Evolutionary conservation across 1,140 invertebrate genomes (phyloP), one percentile per base, ranked within the genome.

Genomic region (Bombus terrestris): DNA sequence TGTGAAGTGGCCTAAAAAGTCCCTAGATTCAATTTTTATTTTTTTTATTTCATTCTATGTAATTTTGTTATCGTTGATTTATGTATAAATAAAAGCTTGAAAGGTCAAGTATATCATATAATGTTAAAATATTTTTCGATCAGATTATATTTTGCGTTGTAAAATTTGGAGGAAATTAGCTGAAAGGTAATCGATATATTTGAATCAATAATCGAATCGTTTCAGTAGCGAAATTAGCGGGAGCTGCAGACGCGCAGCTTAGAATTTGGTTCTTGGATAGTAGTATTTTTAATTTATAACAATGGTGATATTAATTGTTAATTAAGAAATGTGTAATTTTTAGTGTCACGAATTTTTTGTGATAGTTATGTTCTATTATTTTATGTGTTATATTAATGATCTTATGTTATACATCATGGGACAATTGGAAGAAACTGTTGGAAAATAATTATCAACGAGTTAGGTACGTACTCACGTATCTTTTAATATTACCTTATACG

Each of bases 1-100:
- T 85, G 83, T 85, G 83, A 85, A 85, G 12, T 18, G 77, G 83
- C 0, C 39, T 62, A 9, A 41, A 47, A 73, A 69, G 25, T 66
- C 77, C 66, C 76, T 85, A 85, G 77, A 72, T 64, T 47, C 28
- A 22, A 72, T 62, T 47, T 78, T 71, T 22, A 43, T n/a, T 32
- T 3, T 43, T 47, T 22, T 18, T 5, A 37, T 43, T 39, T 32
- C 22, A 39, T 57, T 13, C 22, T 57, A 53, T 32, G 28, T 25
- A 28, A 73, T 59, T 81, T 47, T 41, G 28, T 32, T n/a, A 37
- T 9, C 18, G 25, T 69, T 53, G 10, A 22, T 39, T 53, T 28
- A 37, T 69, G 22, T 47, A 10, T 18, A 13, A 47, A 47, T 15
- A 32, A 53, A 32, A 28, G 28, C 2, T 22, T 8, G 5, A 43